Evolutionary conservation across 2,888 invertebrate genomes (phyloP).

Genomic region (Chaetogeoica ovagalla): DNA sequence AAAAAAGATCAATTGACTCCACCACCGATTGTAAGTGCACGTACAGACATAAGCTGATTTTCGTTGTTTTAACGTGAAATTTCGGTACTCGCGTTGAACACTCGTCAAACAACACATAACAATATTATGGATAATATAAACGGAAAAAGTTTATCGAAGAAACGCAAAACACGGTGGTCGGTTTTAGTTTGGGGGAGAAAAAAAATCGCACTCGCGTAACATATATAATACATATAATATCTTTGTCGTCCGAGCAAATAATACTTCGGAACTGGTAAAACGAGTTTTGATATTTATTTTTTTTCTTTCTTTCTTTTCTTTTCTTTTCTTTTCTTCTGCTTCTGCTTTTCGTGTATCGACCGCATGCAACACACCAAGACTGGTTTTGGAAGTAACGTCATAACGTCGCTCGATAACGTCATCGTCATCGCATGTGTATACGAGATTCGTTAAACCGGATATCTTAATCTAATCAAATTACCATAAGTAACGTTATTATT

Average conservation of each 20-base stretch:
- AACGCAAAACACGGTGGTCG: too few species aligned
- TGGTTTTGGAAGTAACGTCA: slow-evolving; percentile 9
- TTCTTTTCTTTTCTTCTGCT: not conserved
- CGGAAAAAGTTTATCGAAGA: not conserved
- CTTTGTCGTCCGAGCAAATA: not conserved
- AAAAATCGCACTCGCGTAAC: too few species aligned
- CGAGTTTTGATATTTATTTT: slow-evolving; percentile 1
- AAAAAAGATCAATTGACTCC: too few species aligned
- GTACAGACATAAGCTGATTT: too few species aligned
- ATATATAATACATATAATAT: not conserved
- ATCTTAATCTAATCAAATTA: slow-evolving; percentile 5
- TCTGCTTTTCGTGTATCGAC: too few species aligned
- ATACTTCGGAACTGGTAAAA: slow-evolving; percentile 32
- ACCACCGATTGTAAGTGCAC: too few species aligned
- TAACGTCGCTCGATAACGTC: slow-evolving; percentile 7
- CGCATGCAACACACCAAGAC: not conserved
- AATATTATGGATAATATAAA: not conserved
- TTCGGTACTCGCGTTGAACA: too few species aligned
- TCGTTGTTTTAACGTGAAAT: too few species aligned
- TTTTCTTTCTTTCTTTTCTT: not conserved
- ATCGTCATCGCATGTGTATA: not conserved
- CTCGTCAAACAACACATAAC: too few species aligned
- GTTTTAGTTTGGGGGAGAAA: too few species aligned
- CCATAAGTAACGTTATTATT: not conserved
- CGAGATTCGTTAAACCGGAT: slow-evolving; percentile 2